phyloP scores from a whole-genome alignment of 2,888 invertebrate species.

The Creontiades dilutus region DNA sequence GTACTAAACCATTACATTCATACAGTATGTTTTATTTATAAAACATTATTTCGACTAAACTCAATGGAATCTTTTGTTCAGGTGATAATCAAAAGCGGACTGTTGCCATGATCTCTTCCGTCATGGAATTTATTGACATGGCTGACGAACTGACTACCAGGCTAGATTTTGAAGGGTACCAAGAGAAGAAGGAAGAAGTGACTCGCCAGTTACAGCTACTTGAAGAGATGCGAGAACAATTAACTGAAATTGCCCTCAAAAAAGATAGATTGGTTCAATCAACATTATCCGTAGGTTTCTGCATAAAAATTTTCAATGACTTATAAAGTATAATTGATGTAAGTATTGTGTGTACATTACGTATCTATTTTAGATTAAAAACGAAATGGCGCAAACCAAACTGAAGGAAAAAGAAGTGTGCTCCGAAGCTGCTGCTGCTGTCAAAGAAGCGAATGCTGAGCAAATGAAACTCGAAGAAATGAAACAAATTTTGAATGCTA shows the following conservation, averaged over 20 bases:
- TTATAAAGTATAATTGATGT: not conserved
- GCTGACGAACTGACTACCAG: conserved; percentile 19
- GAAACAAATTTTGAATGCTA: not conserved
- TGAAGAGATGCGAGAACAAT: not conserved
- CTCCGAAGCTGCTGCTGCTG: not conserved
- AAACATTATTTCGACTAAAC: too few relatives aligned
- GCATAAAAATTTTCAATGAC: not conserved
- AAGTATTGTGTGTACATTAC: not conserved
- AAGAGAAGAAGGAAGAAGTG: not conserved
- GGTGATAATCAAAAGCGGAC: conserved; percentile 50
- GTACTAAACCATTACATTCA: too few relatives aligned
- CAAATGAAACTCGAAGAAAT: not conserved
- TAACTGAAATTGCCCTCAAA: not conserved
- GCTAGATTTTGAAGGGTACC: conserved; percentile 38
- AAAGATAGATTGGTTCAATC: not conserved
- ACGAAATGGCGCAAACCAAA: not conserved
- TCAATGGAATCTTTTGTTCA: not conserved
- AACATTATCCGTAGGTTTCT: not conserved
- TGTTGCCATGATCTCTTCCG: not conserved
- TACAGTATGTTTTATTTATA: too few relatives aligned
- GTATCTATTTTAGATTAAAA: conserved; percentile 7
- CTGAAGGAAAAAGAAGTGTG: not conserved
- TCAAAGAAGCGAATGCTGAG: not conserved
- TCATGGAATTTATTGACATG: conserved; percentile 16
- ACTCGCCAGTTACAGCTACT: not conserved